These are phyloP conservation scores for Hedychridium roseum DNA, from an alignment of 2,888 invertebrate species.

Conservation along the genomic window DNA sequence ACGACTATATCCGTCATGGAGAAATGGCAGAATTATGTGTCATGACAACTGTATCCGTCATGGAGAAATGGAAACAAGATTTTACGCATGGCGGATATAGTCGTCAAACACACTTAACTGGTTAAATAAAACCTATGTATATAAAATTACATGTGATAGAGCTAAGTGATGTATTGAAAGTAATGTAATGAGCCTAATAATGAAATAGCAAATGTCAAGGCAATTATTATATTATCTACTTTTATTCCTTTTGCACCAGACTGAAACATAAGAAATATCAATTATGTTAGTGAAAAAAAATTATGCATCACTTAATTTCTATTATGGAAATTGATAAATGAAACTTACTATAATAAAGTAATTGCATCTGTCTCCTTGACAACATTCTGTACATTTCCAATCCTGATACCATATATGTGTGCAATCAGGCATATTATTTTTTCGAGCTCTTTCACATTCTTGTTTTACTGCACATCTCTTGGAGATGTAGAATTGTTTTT, in stretches of 20 bases:
- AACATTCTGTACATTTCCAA: slow-evolving; percentile 96
- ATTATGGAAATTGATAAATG: neutral
- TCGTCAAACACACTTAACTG: no score
- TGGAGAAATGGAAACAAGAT: no score
- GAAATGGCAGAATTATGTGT: no score
- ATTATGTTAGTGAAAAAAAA: neutral
- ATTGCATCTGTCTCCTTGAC: slow-evolving; percentile 94
- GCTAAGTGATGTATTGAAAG: no score
- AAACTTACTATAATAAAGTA: slow-evolving; percentile 91
- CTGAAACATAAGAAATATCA: slow-evolving; percentile 32
- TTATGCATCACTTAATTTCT: neutral
- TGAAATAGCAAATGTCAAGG: slow-evolving; percentile 13
- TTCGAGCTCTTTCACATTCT: slow-evolving; percentile 78
- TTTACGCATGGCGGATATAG: no score
- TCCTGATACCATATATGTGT: slow-evolving; percentile 95
- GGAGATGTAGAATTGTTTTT: slow-evolving; percentile 92
- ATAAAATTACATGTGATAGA: no score
- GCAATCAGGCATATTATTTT: slow-evolving; percentile 78
- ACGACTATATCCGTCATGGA: no score
- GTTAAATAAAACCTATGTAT: no score
- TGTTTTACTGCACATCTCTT: slow-evolving; percentile 87
- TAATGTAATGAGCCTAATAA: slow-evolving; percentile 4
- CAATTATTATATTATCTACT: slow-evolving; percentile 5
- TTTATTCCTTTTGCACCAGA: slow-evolving; percentile 32
- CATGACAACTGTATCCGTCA: no score